A percentile compares a stretch with the other conserved stretches of the same genome.
Evolutionary conservation across 2,113 vertebrate species (phyloP).

Genomic region (Arvicanthis niloticus): DNA sequence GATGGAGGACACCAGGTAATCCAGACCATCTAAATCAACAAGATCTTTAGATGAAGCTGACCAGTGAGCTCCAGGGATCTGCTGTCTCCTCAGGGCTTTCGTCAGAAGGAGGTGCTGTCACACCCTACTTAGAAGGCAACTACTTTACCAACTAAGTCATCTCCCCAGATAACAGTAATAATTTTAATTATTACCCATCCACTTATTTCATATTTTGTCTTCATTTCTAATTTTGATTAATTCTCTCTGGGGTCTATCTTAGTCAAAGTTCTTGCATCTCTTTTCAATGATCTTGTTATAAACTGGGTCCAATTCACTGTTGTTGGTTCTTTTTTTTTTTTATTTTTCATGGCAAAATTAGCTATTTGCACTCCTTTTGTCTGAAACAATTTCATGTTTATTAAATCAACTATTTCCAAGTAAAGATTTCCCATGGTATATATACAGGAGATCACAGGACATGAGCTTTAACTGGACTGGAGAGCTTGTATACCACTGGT

Average conservation of each 20-base stretch:
- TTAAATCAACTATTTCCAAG: neutral
- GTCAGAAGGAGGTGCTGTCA: neutral
- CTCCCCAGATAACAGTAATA: neutral
- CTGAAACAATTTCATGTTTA: neutral
- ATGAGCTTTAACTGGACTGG: neutral
- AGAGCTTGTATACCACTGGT: too few species aligned
- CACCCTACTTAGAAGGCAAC: neutral
- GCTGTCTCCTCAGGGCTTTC: neutral
- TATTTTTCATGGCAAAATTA: neutral
- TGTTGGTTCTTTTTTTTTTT: neutral
- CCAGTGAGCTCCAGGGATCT: neutral
- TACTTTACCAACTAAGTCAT: neutral
- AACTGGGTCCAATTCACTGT: neutral
- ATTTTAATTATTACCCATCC: neutral
- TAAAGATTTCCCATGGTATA: neutral
- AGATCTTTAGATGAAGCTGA: neutral
- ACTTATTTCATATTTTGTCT: neutral
- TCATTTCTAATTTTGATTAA: neutral
- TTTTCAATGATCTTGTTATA: neutral
- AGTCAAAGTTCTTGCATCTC: neutral
- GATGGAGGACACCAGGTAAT: neutral
- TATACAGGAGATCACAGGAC: neutral
- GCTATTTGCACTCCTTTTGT: neutral
- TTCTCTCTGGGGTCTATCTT: neutral
- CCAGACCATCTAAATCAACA: neutral